A percentile compares a stretch with the other conserved stretches of the same genome.
Evolutionary conservation across 2,797 vertebrate species (phyloP).

Genomic region (Myotis planiceps): DNA sequence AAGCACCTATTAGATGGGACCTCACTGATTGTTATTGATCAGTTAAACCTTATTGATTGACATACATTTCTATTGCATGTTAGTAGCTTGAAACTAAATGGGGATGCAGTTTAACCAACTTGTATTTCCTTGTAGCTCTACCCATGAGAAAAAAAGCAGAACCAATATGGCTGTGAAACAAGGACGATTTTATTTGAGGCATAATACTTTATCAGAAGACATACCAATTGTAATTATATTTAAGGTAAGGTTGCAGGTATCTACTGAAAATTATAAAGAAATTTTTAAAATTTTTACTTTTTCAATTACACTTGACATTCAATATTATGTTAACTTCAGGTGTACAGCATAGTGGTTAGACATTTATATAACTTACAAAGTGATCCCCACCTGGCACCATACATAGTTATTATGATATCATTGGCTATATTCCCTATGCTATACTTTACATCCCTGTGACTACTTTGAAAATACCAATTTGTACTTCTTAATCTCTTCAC

Average conservation of each 20-base stretch:
- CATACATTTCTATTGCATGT: neutral
- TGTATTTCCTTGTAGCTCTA: slow-evolving; percentile 90
- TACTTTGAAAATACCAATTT: neutral
- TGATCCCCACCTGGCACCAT: neutral
- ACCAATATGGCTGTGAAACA: slow-evolving; percentile 98
- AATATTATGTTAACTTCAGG: neutral
- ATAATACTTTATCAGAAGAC: slow-evolving; percentile 98
- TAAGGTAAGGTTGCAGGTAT: slow-evolving; percentile 89
- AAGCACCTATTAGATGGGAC: neutral
- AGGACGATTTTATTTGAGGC: slow-evolving; percentile 96
- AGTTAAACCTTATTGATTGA: neutral
- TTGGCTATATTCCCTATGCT: neutral
- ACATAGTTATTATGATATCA: neutral
- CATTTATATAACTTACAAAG: neutral
- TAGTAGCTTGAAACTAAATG: neutral
- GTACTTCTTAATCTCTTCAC: neutral
- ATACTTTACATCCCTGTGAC: neutral
- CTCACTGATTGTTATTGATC: neutral
- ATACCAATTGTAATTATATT: slow-evolving; percentile 98
- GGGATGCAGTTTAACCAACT: neutral
- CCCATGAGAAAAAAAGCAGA: slow-evolving; percentile 99
- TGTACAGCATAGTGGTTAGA: neutral
- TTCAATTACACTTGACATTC: neutral
- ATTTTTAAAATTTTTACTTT: neutral
- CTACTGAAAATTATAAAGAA: neutral